Evolutionary conservation across 2,113 vertebrate genomes (phyloP), one percentile per base, ranked within the genome.

Genomic region (Grammomys dolichurus): DNA sequence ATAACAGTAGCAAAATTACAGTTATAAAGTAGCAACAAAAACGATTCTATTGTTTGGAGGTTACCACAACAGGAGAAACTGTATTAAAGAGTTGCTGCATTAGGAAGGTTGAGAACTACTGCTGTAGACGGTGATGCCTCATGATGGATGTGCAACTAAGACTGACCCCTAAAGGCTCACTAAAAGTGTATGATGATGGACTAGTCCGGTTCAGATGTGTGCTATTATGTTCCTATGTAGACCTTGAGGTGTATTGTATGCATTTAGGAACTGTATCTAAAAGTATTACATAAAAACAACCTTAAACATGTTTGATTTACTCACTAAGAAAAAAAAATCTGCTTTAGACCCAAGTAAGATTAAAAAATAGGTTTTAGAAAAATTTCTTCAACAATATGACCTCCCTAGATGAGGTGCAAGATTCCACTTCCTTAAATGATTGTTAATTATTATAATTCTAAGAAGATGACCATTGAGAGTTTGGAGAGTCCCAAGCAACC

Each of bases 131-230:
- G 63, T 69, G 17, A 69, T 17, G 12, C 5, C 40, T 92, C 54
- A 54, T 0, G 0, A 36, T 4, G 19, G 13, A 58, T 1, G 0
- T 33, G 12, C 3, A 14, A 33, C 4, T 63, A 43, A 31, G n/a
- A 17, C 20, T 7, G 8, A 4, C 46, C 40, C 8, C 43, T 28
- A 4, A 40, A 51, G 5, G 1, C 1, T 6, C 24, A 20, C 10
- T 11, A 13, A 9, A 1, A 8, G 11, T 51, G 24, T 65, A 24
- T 70, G 69, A 48, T 14, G 20, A 82, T 26, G 54, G 19, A 7
- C 6, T 14, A 1, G 0, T 5, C 51, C 8, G 43, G 28, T 65
- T 86, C 22, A 86, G 78, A 69, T 84, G 36, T 48, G 16, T 65
- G 31, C 56, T 7, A 10, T 0, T 36, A 36, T 20, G 12, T 0